Evolutionary conservation across 2,113 vertebrate species (phyloP).

Genomic region (Propithecus coquereli): DNA sequence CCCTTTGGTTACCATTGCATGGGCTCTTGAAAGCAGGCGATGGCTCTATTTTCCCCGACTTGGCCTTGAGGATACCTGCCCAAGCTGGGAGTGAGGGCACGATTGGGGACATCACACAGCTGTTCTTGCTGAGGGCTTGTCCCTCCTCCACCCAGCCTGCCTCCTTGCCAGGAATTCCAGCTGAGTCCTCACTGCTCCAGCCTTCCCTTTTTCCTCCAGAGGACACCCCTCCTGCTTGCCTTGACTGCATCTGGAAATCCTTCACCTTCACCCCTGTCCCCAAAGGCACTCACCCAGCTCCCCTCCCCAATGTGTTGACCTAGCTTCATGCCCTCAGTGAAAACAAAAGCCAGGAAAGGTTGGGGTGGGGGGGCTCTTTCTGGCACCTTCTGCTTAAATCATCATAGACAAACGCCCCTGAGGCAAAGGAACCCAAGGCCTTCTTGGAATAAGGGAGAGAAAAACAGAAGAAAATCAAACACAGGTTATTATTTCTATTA

Average conservation of each 20-base stretch:
- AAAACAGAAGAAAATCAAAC: not conserved
- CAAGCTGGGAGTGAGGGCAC: not conserved
- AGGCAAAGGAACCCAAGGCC: not conserved
- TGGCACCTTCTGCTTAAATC: constrained; percentile 20
- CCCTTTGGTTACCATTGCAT: not conserved
- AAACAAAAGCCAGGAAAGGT: constrained; percentile 33
- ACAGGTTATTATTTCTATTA: not conserved
- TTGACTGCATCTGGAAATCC: not conserved
- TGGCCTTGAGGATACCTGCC: not conserved
- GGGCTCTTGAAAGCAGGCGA: not conserved
- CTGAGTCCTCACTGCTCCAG: not conserved
- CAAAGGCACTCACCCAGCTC: not conserved
- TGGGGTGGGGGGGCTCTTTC: not conserved
- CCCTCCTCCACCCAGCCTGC: too few species aligned
- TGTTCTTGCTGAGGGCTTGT: not conserved
- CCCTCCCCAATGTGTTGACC: not conserved
- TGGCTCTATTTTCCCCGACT: not conserved
- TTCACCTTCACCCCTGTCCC: not conserved
- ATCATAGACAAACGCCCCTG: not conserved
- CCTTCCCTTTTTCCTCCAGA: not conserved
- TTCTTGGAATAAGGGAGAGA: not conserved
- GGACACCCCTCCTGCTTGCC: not conserved
- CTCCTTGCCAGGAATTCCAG: not conserved
- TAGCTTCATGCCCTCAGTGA: not conserved
- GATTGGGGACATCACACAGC: not conserved